Evolutionary conservation across 1,140 invertebrate genomes (phyloP).

Genomic region (Chelonus insularis): DNA sequence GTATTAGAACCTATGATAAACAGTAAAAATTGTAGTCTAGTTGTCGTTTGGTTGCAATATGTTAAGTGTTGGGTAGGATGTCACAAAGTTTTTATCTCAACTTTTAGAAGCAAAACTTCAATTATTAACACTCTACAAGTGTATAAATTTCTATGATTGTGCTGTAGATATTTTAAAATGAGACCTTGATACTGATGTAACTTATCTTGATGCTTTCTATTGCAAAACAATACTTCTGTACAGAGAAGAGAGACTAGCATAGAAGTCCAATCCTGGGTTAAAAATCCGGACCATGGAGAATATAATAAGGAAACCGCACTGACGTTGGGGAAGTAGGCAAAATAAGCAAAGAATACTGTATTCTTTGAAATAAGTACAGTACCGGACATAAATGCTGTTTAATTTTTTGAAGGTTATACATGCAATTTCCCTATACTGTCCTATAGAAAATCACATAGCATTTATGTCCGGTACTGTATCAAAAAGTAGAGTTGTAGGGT

Average conservation of each 20-base stretch:
- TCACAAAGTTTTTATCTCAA: conserved; percentile 79
- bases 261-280: too few relatives aligned
- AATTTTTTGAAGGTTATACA: too few relatives aligned
- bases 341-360: too few relatives aligned
- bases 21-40: conserved; percentile 74
- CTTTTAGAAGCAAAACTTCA: conserved; percentile 82
- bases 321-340: too few relatives aligned
- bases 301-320: too few relatives aligned
- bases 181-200: conserved; percentile 65
- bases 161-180: conserved; percentile 78
- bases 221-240: conserved; percentile 76
- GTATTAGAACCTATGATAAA: conserved; percentile 70
- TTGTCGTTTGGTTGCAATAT: conserved; percentile 87
- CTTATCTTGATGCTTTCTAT: conserved; percentile 76
- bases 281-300: too few relatives aligned
- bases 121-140: conserved; percentile 76
- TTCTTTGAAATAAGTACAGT: too few relatives aligned
- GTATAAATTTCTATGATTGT: conserved; percentile 72
- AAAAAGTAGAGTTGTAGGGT: too few relatives aligned
- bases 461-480: too few relatives aligned
- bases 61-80: conserved; percentile 83
- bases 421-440: too few relatives aligned
- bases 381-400: too few relatives aligned
- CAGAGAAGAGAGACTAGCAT: conserved; percentile 67
- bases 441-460: too few relatives aligned